Conservation (phyloP, 2,888 invertebrate species). For the Candidula unifasciata region DNA sequence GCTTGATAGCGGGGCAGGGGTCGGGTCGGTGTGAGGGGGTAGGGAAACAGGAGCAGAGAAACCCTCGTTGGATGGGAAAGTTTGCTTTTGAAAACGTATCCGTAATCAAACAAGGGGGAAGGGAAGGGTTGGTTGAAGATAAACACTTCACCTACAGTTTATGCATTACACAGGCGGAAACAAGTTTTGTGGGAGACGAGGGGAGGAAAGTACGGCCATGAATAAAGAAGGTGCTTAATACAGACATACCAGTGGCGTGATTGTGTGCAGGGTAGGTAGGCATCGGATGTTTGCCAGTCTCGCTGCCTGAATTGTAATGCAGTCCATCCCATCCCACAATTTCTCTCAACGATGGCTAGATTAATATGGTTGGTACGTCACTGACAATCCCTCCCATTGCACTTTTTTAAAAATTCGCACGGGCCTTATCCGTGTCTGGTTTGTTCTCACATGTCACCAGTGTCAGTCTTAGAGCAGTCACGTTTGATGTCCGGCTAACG, state of each 20-base stretch:
- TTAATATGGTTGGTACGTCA: conserved; percentile 36
- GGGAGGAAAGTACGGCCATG: neutral
- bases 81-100: neutral
- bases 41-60: no score
- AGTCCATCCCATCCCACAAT: conserved; percentile 34
- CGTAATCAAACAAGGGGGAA: neutral
- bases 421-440: neutral
- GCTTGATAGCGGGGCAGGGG: neutral
- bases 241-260: conserved; percentile 28
- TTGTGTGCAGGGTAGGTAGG: conserved; percentile 1
- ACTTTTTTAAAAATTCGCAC: neutral
- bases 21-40: no score
- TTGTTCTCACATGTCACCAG: conserved; percentile 11
- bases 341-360: conserved; percentile 24
- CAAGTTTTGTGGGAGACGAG: neutral
- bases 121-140: neutral
- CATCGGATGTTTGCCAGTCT: conserved; percentile 24
- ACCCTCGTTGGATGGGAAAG: no score
- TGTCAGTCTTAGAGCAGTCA: neutral
- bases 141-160: neutral
- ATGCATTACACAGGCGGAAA: neutral
- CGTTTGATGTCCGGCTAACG: conserved; percentile 19
- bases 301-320: conserved; percentile 23
- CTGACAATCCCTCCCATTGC: conserved; percentile 32
- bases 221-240: conserved; percentile 18